Base-by-base conservation (phyloP, 1,140 invertebrate genomes). In the Caenorhabditis remanei region DNA sequence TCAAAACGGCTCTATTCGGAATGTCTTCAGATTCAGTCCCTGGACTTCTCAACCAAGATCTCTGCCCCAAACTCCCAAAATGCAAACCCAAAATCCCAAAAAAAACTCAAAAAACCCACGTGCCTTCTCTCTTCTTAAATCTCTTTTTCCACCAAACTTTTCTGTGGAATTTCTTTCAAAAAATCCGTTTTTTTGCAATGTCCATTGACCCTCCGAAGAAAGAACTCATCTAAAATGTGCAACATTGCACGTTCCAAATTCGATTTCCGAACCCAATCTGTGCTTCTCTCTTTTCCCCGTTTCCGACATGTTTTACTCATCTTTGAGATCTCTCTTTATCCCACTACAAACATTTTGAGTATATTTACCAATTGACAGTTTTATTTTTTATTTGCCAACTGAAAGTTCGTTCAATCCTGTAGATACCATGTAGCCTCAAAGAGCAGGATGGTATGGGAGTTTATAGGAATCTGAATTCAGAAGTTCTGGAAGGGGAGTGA, bases 201-300 rank as follows among this genome's bases (percentile, higher is more conserved):
- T 79, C 43, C 46, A 79, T 50, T 79, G 65, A 71, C 71, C 71
- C 46, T 14, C 56, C 32, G 32, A 32, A 32, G 8, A n/a, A n/a
- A n/a, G 19, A 58, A 58, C 56, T 21, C 56, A 63, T 40, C 61
- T 14, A 50, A 79, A 79, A 79, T 79, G 71, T 79, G 71, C 71
- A 79, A 79, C 71, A 79, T 50, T 79, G 71, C 71, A 79, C 71
- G 71, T 79, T 79, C 71, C 43, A 79, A 79, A 79, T 79, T 79
- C 71, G 71, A 79, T 79, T 79, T 79, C 71, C 71, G 71, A 79
- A 50, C 71, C 71, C 71, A 79, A 79, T 79, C 61, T 63, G 61
- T 32, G 24, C 24, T 58, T 21, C 8, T n/a, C n/a, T 58, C 21
- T 58, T n/a, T 3, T 58, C 4, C n/a, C n/a, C 8, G 56, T 58